Conservation (phyloP, 1,140 invertebrate species). For the Pygmarrhopalites habei region DNA sequence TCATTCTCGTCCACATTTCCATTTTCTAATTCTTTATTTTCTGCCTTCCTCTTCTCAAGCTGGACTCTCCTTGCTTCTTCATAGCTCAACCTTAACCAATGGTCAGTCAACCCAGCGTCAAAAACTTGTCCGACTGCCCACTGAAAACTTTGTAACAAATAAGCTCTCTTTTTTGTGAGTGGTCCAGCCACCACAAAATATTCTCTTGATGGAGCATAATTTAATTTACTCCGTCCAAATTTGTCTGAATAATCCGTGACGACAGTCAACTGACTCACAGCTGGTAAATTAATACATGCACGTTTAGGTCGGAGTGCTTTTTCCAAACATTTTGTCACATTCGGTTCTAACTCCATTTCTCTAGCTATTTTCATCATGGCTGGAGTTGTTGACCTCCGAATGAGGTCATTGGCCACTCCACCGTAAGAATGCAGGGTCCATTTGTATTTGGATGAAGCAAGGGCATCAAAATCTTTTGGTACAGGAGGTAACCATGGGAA, state of each 20-base stretch:
- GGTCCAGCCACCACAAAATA: background rate
- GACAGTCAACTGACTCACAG: background rate
- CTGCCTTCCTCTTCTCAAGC: background rate
- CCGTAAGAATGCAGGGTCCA: no score
- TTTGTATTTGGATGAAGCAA: no score
- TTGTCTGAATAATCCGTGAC: background rate
- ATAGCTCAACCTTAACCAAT: background rate
- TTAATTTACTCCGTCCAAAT: background rate
- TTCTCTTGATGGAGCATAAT: background rate
- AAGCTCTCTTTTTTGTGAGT: background rate
- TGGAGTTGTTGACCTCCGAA: no score
- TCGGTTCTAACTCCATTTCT: background rate
- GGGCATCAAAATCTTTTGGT: no score
- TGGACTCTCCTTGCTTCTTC: background rate
- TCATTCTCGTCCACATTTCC: background rate
- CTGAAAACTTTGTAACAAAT: background rate
- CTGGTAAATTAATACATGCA: background rate
- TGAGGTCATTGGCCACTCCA: no score
- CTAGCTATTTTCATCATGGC: no score
- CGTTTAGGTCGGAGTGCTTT: background rate
- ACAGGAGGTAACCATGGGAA: no score
- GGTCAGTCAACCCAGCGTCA: background rate
- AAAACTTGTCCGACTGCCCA: background rate
- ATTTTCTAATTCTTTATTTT: background rate
- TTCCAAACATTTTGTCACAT: background rate